A percentile compares a stretch with the other conserved stretches of the same genome.
Conservation (phyloP, 23 tunicate genomes). For the Pegea sp. region DNA sequence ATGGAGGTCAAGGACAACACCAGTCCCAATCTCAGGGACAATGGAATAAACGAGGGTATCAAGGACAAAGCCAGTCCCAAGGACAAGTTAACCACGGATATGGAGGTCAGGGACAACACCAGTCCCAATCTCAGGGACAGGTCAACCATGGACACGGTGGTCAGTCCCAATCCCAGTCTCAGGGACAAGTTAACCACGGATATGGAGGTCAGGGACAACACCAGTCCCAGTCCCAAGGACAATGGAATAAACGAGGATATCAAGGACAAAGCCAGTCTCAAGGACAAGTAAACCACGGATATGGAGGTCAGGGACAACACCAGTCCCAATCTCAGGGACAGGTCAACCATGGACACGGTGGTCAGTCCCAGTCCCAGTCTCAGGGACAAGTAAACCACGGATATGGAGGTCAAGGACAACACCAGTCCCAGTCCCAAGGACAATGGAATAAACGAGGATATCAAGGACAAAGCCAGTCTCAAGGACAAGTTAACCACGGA, state of each 20-base stretch:
- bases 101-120: neutral
- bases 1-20: constrained; percentile 4
- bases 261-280: constrained; percentile 14
- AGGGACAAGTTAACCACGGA: too few relatives aligned
- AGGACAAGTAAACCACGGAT: constrained; percentile 1
- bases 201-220: constrained; percentile 6
- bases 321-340: constrained; percentile 11
- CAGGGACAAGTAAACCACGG: neutral
- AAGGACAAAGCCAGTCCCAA: constrained; percentile 8
- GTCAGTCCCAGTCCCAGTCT: constrained; percentile 9
- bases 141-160: constrained; percentile 11
- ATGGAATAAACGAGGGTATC: constrained; percentile 1
- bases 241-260: constrained; percentile 5
- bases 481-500: constrained; percentile 4
- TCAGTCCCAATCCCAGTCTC: constrained; percentile 8
- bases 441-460: constrained; percentile 8
- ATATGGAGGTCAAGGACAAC: constrained; percentile 3
- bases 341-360: constrained; percentile 5
- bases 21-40: constrained; percentile 3
- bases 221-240: constrained; percentile 13
- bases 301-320: constrained; percentile 4
- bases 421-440: constrained; percentile 9
- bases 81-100: neutral
- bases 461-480: constrained; percentile 16
- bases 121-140: constrained; percentile 10